These are phyloP conservation scores for Danio aesculapii DNA, from an alignment of 2,797 vertebrate species.

Conservation along the genomic window DNA sequence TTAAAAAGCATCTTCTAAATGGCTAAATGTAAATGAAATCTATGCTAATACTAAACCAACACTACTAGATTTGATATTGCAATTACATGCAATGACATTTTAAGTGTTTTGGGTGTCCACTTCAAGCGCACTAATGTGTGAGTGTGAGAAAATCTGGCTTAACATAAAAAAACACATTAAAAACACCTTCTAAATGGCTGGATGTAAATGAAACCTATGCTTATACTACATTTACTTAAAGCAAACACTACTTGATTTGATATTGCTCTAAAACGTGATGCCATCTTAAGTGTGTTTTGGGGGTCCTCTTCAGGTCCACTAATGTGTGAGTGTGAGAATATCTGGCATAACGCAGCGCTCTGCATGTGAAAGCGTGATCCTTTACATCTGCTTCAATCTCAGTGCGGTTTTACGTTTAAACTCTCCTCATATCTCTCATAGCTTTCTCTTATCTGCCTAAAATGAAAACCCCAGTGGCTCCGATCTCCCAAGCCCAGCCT, in stretches of 20 bases:
- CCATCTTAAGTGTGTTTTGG: too few relatives aligned
- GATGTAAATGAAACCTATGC: background rate
- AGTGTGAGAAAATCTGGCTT: background rate
- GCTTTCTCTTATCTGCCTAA: conserved; percentile 42
- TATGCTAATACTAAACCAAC: background rate
- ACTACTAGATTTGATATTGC: background rate
- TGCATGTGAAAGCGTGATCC: conserved; percentile 17
- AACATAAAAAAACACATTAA: background rate
- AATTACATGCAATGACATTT: background rate
- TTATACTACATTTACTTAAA: background rate
- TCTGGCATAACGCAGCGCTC: background rate
- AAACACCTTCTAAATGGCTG: background rate
- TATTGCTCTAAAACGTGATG: background rate
- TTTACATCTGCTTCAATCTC: conserved; percentile 27
- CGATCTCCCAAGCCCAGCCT: conserved; percentile 19
- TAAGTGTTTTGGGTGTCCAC: background rate
- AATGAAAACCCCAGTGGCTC: conserved; percentile 28
- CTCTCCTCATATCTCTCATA: conserved; percentile 15
- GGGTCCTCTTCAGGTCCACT: too few relatives aligned
- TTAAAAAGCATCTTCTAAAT: background rate
- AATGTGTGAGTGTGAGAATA: background rate
- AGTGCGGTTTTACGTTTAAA: conserved; percentile 6
- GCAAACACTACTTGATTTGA: background rate
- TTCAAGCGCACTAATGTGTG: too few relatives aligned
- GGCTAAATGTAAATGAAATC: background rate